Conservation (phyloP, 2,797 vertebrate genomes). For the Eulemur mongoz region DNA sequence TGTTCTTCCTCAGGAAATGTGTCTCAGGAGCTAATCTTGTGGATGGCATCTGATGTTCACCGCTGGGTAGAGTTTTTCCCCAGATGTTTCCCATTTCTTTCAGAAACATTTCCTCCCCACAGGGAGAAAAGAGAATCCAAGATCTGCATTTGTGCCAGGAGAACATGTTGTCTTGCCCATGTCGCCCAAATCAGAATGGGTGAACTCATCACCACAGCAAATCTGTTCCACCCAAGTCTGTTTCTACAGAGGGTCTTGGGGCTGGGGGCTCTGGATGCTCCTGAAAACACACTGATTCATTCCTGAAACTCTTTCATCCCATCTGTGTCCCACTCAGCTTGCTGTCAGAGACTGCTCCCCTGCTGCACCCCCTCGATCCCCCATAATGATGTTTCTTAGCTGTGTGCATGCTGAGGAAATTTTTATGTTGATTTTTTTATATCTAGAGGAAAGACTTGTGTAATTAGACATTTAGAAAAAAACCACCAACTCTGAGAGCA, state of each 20-base stretch:
- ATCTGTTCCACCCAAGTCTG: conserved; percentile 13
- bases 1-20: conserved; percentile 77
- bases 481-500: neutral
- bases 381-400: neutral
- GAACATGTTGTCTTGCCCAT: conserved; percentile 54
- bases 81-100: conserved; percentile 61
- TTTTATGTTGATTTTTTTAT: conserved; percentile 13
- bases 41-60: conserved; percentile 59
- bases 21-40: conserved; percentile 69
- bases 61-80: conserved; percentile 18
- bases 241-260: neutral
- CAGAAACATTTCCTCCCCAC: conserved; percentile 53
- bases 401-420: neutral
- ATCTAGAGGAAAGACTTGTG: neutral
- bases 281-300: neutral
- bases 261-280: neutral
- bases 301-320: neutral
- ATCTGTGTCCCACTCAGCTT: neutral
- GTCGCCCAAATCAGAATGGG: conserved; percentile 39
- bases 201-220: conserved; percentile 70
- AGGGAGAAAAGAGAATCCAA: conserved; percentile 27
- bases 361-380: neutral
- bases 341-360: neutral
- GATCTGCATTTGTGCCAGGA: conserved; percentile 36
- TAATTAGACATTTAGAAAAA: conserved; percentile 37